Percentiles rank a stretch among this genome's conserved stretches.
Conservation (phyloP, 2,888 invertebrate species). For the Pollenia labialis region DNA sequence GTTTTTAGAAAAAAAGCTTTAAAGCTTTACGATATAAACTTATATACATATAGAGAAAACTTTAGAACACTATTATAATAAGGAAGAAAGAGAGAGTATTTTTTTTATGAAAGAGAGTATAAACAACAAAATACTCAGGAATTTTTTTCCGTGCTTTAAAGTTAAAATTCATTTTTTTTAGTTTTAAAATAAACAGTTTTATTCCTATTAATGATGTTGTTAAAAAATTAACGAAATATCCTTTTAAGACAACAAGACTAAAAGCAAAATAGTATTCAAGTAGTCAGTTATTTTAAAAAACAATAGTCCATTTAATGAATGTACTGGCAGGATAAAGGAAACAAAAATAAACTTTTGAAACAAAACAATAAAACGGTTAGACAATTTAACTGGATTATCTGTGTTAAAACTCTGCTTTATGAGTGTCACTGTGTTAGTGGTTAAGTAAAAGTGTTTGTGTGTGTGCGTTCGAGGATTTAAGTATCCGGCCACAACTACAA, state of each 20-base stretch:
- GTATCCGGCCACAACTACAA: background rate
- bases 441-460: too few species aligned
- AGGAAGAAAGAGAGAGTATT: too few species aligned
- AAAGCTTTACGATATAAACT: too few species aligned
- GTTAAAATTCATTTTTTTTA: too few species aligned
- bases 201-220: background rate
- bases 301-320: slow-evolving; percentile 9
- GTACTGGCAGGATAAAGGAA: background rate
- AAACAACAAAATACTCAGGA: background rate
- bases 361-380: background rate
- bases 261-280: too few species aligned
- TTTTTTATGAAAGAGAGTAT: background rate
- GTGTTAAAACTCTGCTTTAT: background rate
- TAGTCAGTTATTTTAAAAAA: background rate
- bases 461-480: background rate
- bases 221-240: background rate
- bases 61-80: too few species aligned
- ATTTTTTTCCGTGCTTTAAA: too few species aligned
- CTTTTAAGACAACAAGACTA: background rate
- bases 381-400: slow-evolving; percentile 19
- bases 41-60: too few species aligned
- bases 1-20: too few species aligned
- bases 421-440: too few species aligned
- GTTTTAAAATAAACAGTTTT: background rate
- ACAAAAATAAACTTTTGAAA: slow-evolving; percentile 12